phyloP scores from a whole-genome alignment of 2,888 invertebrate genomes.

The Nephrotoma guestfalica region DNA sequence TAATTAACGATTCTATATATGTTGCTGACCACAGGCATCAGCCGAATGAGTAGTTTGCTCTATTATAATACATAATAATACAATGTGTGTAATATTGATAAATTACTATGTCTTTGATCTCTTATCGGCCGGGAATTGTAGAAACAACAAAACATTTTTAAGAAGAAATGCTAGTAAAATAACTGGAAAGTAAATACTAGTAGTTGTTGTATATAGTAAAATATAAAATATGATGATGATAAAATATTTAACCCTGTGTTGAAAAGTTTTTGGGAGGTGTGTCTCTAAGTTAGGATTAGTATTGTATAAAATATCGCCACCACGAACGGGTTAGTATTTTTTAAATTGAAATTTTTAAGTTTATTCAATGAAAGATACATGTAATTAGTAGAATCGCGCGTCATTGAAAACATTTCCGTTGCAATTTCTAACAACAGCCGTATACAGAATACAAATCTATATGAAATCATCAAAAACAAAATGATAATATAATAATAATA shows the following conservation, averaged over 20 bases:
- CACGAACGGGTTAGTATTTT: not conserved
- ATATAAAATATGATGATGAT: not conserved
- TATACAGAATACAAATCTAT: not conserved
- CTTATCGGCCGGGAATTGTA: not conserved
- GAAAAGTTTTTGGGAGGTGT: not conserved
- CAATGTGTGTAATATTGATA: not conserved
- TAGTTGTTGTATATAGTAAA: not conserved
- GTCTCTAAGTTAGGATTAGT: not conserved
- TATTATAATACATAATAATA: not conserved
- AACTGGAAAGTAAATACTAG: not conserved
- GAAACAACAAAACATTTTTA: not conserved
- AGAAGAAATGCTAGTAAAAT: not conserved
- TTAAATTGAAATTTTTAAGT: not conserved
- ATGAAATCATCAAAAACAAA: not conserved
- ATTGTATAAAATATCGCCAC: not conserved
- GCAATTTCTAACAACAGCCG: not conserved
- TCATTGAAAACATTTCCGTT: not conserved
- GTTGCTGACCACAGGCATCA: not conserved
- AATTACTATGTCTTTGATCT: not conserved
- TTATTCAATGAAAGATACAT: not conserved
- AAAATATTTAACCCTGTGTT: not conserved
- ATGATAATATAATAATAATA: not conserved
- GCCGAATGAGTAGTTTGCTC: not conserved
- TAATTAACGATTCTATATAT: not conserved
- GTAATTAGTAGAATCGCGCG: not conserved